A percentile compares a stretch with the other conserved stretches of the same genome.
Conservation (phyloP, 1,140 invertebrate species). For the Zelostemma sp. region DNA sequence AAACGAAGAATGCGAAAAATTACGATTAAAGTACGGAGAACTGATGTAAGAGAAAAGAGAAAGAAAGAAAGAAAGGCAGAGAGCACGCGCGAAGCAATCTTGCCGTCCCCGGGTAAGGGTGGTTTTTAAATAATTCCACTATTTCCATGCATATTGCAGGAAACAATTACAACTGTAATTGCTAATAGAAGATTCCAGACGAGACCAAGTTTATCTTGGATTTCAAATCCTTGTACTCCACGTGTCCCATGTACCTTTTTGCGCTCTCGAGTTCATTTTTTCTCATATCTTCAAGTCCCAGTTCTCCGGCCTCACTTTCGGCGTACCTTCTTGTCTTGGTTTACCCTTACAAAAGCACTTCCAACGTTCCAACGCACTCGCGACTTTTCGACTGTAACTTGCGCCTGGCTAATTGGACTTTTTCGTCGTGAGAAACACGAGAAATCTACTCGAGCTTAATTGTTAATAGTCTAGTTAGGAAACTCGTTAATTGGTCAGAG, state of each 20-base stretch:
- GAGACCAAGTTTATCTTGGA: slow-evolving; percentile 68
- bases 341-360: slow-evolving; percentile 31
- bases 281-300: background rate
- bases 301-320: slow-evolving; percentile 5
- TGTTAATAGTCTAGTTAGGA: slow-evolving; percentile 52
- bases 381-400: slow-evolving; percentile 38
- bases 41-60: slow-evolving; percentile 18
- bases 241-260: slow-evolving; percentile 37
- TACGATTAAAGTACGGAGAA: slow-evolving; percentile 22
- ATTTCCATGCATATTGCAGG: slow-evolving; percentile 71
- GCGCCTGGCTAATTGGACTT: slow-evolving; percentile 37
- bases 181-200: slow-evolving; percentile 71
- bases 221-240: slow-evolving; percentile 44
- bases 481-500: slow-evolving; percentile 51
- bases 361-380: slow-evolving; percentile 40
- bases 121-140: slow-evolving; percentile 71
- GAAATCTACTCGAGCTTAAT: slow-evolving; percentile 45
- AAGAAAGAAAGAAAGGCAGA: slow-evolving; percentile 34
- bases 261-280: slow-evolving; percentile 11
- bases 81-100: slow-evolving; percentile 34
- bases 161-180: slow-evolving; percentile 72
- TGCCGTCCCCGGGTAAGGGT: slow-evolving; percentile 44
- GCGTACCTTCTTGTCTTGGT: slow-evolving; percentile 36
- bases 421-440: slow-evolving; percentile 28
- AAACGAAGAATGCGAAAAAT: slow-evolving; percentile 34